These are phyloP conservation scores for Calidris pugnax DNA, from an alignment of 2,113 vertebrate species.

Conservation along the genomic window DNA sequence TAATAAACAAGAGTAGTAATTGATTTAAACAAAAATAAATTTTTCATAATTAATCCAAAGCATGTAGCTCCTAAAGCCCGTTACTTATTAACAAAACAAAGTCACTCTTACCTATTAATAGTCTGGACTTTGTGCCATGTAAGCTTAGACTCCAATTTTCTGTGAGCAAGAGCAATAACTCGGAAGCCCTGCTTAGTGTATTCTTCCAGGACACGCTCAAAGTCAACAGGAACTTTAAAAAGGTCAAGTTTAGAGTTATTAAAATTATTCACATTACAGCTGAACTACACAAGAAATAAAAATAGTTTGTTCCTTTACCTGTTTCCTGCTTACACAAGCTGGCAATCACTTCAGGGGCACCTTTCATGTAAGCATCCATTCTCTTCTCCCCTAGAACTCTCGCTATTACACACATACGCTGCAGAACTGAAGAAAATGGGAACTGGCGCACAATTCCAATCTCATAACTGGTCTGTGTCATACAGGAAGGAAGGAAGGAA, in stretches of 20 bases:
- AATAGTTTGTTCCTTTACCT: slow-evolving; percentile 69
- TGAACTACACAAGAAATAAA: not conserved
- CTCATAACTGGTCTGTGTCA: slow-evolving; percentile 84
- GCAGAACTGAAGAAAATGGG: slow-evolving; percentile 92
- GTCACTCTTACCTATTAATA: slow-evolving; percentile 83
- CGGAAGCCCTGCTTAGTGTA: slow-evolving; percentile 96
- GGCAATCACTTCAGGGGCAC: slow-evolving; percentile 92
- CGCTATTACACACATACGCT: slow-evolving; percentile 92
- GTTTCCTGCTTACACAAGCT: slow-evolving; percentile 91
- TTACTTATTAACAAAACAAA: not conserved
- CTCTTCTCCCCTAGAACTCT: slow-evolving; percentile 89
- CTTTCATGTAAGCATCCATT: slow-evolving; percentile 96
- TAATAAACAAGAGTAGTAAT: not conserved
- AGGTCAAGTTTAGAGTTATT: not conserved
- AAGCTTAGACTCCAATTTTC: slow-evolving; percentile 91
- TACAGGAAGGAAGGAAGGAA: not conserved
- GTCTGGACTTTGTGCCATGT: slow-evolving; percentile 97
- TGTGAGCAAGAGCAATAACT: slow-evolving; percentile 95
- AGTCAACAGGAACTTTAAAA: slow-evolving; percentile 86
- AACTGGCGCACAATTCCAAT: slow-evolving; percentile 97
- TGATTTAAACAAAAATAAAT: not conserved
- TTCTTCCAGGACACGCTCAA: slow-evolving; percentile 87
- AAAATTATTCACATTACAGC: not conserved
- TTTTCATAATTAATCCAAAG: not conserved
- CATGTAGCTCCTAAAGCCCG: not conserved